Evolutionary conservation across 2,113 vertebrate genomes (phyloP), one percentile per base, ranked within the genome.

Genomic region (Nyctibius bracteatus): DNA sequence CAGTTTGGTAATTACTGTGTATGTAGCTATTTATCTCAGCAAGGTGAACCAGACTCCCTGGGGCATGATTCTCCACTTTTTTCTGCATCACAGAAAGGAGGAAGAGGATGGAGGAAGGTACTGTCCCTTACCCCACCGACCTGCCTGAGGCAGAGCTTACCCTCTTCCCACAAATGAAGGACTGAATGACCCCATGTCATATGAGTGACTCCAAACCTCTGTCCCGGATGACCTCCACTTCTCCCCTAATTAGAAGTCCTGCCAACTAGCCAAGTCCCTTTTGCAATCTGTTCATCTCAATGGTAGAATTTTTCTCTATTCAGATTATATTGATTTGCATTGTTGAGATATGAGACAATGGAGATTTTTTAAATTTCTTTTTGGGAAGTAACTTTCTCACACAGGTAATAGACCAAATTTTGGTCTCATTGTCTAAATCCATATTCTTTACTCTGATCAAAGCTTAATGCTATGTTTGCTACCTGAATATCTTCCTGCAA

Each of bases 101-200:
- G n/a, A 59, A 67, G 7, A 81, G 30, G 30, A 51, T 70, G 33
- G 28, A 73, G 28, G 17, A 66, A 88, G 22, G 14, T 49, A 54
- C 25, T 4, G 1, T 10, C 21, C 31, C 14, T 74, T 10, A 21
- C 20, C 18, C 14, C 15, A 55, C 22, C 0, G 1, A 81, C 14
- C 10, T 59, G 6, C 14, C 20, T 39, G 55, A 88, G 55, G 20
- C n/a, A 88, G 37, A 91, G 10, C 14, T 58, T 66, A 31, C 31
- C 6, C 15, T 88, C 27, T 41, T 93, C 39, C 46, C 1, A 0
- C 2, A 1, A 65, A 58, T 24, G 46, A 70, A 19, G 17, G 67
- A 51, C 23, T 55, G 43, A 78, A 58, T 62, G 55, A 74, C 17
- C 37, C 44, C 6, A 4, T 12, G 25, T 33, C 18, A 6, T 19